Conservation (phyloP, 2,113 vertebrate genomes). For the Condylura cristata region DNA sequence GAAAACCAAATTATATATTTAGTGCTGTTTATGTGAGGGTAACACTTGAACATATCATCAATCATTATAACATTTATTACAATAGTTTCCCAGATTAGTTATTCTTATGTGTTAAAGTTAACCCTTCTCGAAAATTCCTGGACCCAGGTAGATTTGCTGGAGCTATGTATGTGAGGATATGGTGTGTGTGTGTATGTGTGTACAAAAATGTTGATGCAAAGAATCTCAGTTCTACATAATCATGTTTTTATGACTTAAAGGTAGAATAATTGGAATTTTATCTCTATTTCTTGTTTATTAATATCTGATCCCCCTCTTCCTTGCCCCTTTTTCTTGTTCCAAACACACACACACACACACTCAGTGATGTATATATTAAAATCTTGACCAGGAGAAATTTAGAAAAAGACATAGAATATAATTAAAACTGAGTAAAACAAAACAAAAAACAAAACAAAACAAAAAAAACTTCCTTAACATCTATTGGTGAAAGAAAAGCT, state of each 20-base stretch:
- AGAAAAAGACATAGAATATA: not conserved
- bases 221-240: not conserved
- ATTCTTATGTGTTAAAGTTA: not conserved
- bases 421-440: conserved; percentile 21
- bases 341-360: not conserved
- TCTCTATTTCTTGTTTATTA: not conserved
- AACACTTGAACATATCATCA: not conserved
- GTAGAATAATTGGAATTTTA: not conserved
- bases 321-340: not conserved
- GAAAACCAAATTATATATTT: not conserved
- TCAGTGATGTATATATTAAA: not conserved
- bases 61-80: not conserved
- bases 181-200: not conserved
- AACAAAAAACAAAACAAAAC: not conserved
- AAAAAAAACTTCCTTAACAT: not conserved
- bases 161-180: not conserved
- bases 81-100: not conserved
- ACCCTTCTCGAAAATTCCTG: not conserved
- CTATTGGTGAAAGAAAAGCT: not conserved
- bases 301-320: not conserved
- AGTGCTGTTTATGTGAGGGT: not conserved
- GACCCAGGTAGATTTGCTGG: not conserved
- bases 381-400: not conserved
- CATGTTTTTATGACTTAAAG: not conserved
- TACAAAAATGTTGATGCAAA: not conserved